Conservation (phyloP, 2,888 invertebrate species). For the Strigamia transsilvanica region DNA sequence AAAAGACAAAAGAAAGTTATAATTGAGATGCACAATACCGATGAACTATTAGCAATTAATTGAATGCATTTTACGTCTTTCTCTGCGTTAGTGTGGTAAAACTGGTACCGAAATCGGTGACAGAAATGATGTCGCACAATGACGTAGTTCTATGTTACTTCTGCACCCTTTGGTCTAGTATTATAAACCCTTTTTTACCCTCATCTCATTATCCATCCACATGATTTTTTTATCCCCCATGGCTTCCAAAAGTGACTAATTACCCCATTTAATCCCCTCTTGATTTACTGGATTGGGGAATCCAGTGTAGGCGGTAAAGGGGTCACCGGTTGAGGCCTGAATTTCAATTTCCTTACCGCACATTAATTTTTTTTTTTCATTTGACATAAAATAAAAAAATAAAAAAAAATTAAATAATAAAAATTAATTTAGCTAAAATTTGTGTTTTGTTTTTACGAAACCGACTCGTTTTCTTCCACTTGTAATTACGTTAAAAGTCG, state of each 20-base stretch:
- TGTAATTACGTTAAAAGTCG: constrained; percentile 25
- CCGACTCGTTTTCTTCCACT: background rate
- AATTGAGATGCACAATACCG: no score
- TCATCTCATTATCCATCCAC: background rate
- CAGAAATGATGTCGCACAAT: no score
- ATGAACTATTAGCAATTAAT: no score
- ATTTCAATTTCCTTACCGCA: background rate
- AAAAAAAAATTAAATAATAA: no score
- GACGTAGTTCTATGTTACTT: no score
- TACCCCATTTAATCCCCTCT: constrained; percentile 34
- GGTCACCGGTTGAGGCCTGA: background rate
- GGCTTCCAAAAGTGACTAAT: background rate
- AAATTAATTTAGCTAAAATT: no score
- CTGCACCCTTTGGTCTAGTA: no score
- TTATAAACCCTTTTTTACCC: background rate
- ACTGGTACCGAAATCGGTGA: no score
- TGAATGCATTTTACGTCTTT: no score
- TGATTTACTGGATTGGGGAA: constrained; percentile 5
- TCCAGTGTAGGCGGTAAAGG: constrained; percentile 23
- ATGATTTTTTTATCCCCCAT: constrained; percentile 20
- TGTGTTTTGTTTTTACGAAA: background rate
- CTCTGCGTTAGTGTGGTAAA: no score
- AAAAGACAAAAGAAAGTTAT: no score
- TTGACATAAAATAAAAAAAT: no score
- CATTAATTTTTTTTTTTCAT: background rate